Evolutionary conservation across 2,113 vertebrate genomes (phyloP), one percentile per base, ranked within the genome.

Genomic region (Lutjanus erythropterus): DNA sequence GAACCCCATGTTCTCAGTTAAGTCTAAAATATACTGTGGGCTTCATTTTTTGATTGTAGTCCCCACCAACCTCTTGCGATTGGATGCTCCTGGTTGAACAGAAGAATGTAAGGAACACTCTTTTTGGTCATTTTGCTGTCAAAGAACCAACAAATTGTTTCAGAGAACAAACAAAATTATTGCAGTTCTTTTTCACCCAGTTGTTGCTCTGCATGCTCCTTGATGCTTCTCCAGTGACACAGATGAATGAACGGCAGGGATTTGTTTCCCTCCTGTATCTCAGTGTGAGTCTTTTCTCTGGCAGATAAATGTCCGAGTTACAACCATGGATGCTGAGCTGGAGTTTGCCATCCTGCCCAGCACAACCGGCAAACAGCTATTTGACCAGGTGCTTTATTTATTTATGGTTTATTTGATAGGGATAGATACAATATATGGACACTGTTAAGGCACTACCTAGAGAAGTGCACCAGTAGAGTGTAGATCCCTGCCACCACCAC

Each of bases 291-390:
- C 7, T 87, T 85, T 86, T 83, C 53, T 84, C 77, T 83, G 82
- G 27, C 91, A 99, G 97, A 97, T 98, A 88, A 98, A 96, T 78
- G 97, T 99, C 58, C 96, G 97, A 71, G 97, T 99, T 78, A 99
- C 97, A 76, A 98, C 97, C 64, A 99, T 99, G 97, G 97, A 99
- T 56, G 97, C 97, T 80, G 98, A 99, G 94, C 95, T 99, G 96
- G 97, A 98, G 91, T 99, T 99, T 95, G 97, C 98, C 79, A 99
- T 99, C 91, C 97, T 98, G 94, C 96, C 96, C 89, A 99, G 97
- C 91, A 99, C 97, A 19, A 98, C 97, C 1, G 98, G 98, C 84
- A 99, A 98, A 85, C 97, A 99, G 78, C 96, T 99, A 49, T 99
- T 99, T 76, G 97, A 99, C 93, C 98, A 99, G 96, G 98, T n/a